Conservation (phyloP, 2,113 vertebrate species). For the Coregonus clupeaformis region DNA sequence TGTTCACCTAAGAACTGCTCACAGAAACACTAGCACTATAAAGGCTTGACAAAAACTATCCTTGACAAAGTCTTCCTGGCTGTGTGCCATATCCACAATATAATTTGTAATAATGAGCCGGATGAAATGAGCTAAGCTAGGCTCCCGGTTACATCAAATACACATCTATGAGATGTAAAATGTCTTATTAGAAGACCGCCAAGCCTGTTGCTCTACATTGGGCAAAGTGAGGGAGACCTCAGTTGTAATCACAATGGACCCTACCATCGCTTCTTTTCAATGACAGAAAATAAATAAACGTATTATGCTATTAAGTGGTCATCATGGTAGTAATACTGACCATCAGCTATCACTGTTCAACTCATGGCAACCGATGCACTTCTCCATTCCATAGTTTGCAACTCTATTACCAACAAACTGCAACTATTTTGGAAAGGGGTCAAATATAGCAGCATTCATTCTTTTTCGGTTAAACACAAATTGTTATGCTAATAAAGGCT, state of each 20-base stretch:
- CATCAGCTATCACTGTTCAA: background rate
- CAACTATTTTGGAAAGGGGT: too few relatives aligned
- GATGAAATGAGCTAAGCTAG: too few relatives aligned
- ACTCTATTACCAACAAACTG: too few relatives aligned
- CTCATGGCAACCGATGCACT: background rate
- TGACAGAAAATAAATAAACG: too few relatives aligned
- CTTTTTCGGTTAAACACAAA: background rate
- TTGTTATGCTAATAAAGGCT: background rate
- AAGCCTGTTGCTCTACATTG: background rate
- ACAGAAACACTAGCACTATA: slow-evolving; percentile 25
- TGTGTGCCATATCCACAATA: background rate
- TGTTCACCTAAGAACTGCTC: slow-evolving; percentile 24
- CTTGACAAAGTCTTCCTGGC: slow-evolving; percentile 8
- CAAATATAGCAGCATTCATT: too few relatives aligned
- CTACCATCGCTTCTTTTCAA: too few relatives aligned
- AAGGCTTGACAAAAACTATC: slow-evolving; percentile 22
- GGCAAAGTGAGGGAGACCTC: background rate
- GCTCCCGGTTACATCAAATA: too few relatives aligned
- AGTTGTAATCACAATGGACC: background rate
- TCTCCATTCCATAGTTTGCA: too few relatives aligned
- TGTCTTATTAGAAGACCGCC: background rate
- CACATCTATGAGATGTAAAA: background rate
- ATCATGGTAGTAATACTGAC: background rate
- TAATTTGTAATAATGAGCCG: too few relatives aligned
- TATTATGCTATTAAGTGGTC: too few relatives aligned